Base-by-base conservation (phyloP, 2,888 invertebrate species). In the Thecophora atra region DNA sequence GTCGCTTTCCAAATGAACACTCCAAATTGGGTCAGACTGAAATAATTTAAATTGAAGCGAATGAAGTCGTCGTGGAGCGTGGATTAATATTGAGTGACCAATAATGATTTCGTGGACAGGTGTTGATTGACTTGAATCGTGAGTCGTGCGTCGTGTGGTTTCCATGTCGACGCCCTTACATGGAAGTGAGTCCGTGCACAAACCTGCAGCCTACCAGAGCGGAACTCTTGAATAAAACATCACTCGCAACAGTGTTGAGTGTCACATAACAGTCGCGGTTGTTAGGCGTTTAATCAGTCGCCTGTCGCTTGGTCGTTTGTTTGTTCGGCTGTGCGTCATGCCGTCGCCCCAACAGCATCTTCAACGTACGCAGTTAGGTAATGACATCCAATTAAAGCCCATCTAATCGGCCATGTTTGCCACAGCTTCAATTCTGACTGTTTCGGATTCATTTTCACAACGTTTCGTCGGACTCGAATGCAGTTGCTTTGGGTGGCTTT, bases 381-480 rank as follows among this genome's bases (percentile, higher is more conserved):
- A 64, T 47, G 24, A 2, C 24, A 64, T 47, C 24, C 64, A 64
- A 64, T 64, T 64, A 64, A 64, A 64, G 26, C 42, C 15, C 21
- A 37, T n/a, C 8, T 19, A 30, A 4, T n/a, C 8, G 26, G 30
- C 28, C 15, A 3, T 30, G 1, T 30, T 28, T 60, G 15, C 17
- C 13, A 13, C n/a, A 60, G n/a, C n/a, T 30, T 60, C 30, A n/a
- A 64, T 47, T 64, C 64, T 64, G 63, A 44, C 15, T 63, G 63
- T 13, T 30, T 26, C 19, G 54, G 30, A 54, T 67, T 52, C 54
- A 6, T 67, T 54, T 67, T 67, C 56, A 37, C 30, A 37, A 67
- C 37, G 66, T 66, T 66, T 51, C 13, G 19, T 28, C n/a, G 19
- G 11, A 37, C 7, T 11, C 11, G 37, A 8, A 8, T 37, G 37